Evolutionary conservation across 2,888 invertebrate species (phyloP), one percentile per base, ranked within the genome.

Genomic region (Anoplius nigerrimus): DNA sequence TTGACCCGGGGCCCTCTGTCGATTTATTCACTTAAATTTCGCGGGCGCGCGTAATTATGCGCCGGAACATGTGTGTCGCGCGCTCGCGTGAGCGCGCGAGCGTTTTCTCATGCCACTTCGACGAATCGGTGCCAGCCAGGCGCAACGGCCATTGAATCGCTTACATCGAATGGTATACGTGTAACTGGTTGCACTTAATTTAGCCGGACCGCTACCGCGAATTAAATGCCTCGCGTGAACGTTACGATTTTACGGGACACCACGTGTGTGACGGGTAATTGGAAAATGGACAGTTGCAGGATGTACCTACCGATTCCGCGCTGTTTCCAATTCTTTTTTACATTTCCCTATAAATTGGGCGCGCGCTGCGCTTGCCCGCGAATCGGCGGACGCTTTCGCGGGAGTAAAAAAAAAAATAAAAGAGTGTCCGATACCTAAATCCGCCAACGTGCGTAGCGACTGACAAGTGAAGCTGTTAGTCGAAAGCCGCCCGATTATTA

Each of bases 151-250:
- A 27, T 56, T 21, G 69, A 53, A 64, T 62, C 58, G 55, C 55
- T 68, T 56, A 59, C 61, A 60, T 57, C 18, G 51, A 52, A 55
- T 48, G 52, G 63, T 69, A 72, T 66, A 59, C 69, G 66, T 71
- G 69, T 72, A 69, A 56, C 54, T 64, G 66, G 66, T 64, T 21
- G 61, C 51, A 72, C 69, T 75, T 75, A 75, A 75, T 75, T 75
- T 75, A 72, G 64, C 69, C 67, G 51, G 57, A 65, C 34, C 66
- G 52, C 67, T 18, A 69, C 67, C 69, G 67, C 75, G 72, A 75
- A 75, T 75, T 72, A 75, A 75, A 76, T 66, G 68, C 69, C 72
- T 68, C 63, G 43, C 62, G 16, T 48, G 65, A 61, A 63, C 67
- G 66, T 46, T 53, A 64, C 64, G 62, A 75, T 75, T 75, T 75